Evolutionary conservation across 2,113 vertebrate species (phyloP), one percentile per base, ranked within the genome.

Genomic region (Phaethornis superciliosus): DNA sequence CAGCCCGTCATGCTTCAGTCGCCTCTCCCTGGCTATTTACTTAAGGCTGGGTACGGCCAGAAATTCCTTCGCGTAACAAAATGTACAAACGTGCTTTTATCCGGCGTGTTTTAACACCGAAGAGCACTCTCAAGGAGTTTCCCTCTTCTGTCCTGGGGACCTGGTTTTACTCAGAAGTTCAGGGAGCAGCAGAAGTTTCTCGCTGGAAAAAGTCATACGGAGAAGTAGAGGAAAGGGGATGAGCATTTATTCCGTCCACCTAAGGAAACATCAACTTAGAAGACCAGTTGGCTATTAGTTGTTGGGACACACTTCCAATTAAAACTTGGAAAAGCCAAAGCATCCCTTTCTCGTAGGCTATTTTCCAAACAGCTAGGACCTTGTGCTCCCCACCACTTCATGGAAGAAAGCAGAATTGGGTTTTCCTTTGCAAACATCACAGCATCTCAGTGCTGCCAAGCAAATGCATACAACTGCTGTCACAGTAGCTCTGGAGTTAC

Each of bases 11-110:
- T 0, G 71, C 82, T 76, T 32, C 88, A 56, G 40, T 7, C 14
- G 28, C 85, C 90, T 91, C 88, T 94, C 92, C 88, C 67, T 46
- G 55, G n/a, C 88, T 95, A 55, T 93, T 94, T 95, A 80, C 92
- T 74, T 2, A 94, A 63, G 90, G 90, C 82, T 88, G 82, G 85
- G 90, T 69, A 88, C 5, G 0, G 95, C 63, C 88, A 88, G 68
- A 79, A 91, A 93, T 94, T 82, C 85, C 88, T 91, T 22, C 2
- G 0, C 4, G 15, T 74, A 88, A 95, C 92, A 70, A 58, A 80
- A 60, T 11, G 88, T 88, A 93, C 90, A 87, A 89, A 69, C 0
- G 3, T 54, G 81, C 86, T 92, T 94, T 95, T 47, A 67, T 78
- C 62, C 0, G 0, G 67, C 7, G 23, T 58, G 3, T 85, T 91